Base-by-base conservation (phyloP, 2,888 invertebrate genomes). In the Cosmia trapezina region DNA sequence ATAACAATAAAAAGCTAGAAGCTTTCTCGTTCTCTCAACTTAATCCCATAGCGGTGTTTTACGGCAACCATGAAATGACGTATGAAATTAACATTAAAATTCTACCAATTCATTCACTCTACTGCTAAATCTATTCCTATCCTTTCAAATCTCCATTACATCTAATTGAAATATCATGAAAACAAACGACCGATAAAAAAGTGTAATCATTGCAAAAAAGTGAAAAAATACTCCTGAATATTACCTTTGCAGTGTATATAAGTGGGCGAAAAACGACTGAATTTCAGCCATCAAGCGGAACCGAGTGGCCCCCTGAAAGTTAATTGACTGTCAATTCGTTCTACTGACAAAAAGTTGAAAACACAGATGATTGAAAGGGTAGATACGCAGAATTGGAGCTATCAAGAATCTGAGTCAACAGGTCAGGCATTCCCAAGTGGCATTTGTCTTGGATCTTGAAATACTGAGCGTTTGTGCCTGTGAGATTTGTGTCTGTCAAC, bases 291-390 rank as follows among this genome's bases (percentile, higher is more conserved):
- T 70, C 61, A 61, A 68, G 37, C 76, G 63, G 63, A 66, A 68
- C 60, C 54, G 62, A 73, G 70, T 47, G 66, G 63, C 17, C 64
- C 61, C 64, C 65, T 73, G 76, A 73, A 78, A 76, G 72, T 84
- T 86, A 88, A 87, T 86, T 84, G 83, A 75, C 81, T 81, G 79
- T 82, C 87, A 75, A 83, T 82, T 80, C 70, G 68, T 64, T 62
- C 22, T 41, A 37, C 59, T 77, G 67, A 82, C 76, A 83, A 65
- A 81, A 71, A 70, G 7, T 37, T 59, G 33, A 43, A 37, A 57
- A 43, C 66, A 53, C 9, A 37, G 70, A 70, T 63, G 19, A 51
- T 63, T 49, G 53, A 73, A 68, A 62, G 1, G 53, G 28, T 6
- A 56, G 76, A 75, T 37, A 45, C 22, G 67, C 28, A 22, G 11